Evolutionary conservation across 2,113 vertebrate genomes (phyloP).

Genomic region (Carettochelys insculpta): DNA sequence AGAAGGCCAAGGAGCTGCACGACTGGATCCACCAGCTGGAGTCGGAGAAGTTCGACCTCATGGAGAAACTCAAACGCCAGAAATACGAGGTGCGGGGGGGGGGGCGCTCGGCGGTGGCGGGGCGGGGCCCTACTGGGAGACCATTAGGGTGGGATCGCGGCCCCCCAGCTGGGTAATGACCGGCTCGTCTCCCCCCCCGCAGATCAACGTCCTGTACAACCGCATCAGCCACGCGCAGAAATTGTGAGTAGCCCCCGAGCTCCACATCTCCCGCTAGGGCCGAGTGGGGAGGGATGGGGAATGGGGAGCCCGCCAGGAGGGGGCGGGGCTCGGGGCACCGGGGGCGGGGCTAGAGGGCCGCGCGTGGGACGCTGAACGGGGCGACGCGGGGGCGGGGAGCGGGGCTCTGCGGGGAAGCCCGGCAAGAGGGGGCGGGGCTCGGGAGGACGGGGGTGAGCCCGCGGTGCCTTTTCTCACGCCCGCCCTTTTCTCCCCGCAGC

Average conservation of each 20-base stretch:
- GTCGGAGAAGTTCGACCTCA: slow-evolving; percentile 89
- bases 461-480: not conserved
- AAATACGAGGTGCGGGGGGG: slow-evolving; percentile 83
- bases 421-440: too few relatives aligned
- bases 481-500: slow-evolving; percentile 12
- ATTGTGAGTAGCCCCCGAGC: slow-evolving; percentile 58
- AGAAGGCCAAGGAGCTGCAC: slow-evolving; percentile 86
- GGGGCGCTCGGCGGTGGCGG: not conserved
- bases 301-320: not conserved
- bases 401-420: not conserved
- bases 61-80: slow-evolving; percentile 87
- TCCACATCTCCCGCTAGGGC: not conserved
- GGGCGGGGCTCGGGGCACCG: not conserved
- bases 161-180: not conserved
- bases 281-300: rapidly evolving
- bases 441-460: not conserved
- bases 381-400: not conserved
- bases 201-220: slow-evolving; percentile 76
- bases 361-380: too few relatives aligned
- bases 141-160: not conserved
- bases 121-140: too few relatives aligned
- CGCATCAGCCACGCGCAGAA: slow-evolving; percentile 77
- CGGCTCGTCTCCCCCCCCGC: not conserved
- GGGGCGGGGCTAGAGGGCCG: too few relatives aligned
- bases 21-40: slow-evolving; percentile 89